A percentile compares a stretch with the other conserved stretches of the same genome.
Evolutionary conservation across 2,113 vertebrate genomes (phyloP).

Genomic region (Nothocercus nigrocapillus): DNA sequence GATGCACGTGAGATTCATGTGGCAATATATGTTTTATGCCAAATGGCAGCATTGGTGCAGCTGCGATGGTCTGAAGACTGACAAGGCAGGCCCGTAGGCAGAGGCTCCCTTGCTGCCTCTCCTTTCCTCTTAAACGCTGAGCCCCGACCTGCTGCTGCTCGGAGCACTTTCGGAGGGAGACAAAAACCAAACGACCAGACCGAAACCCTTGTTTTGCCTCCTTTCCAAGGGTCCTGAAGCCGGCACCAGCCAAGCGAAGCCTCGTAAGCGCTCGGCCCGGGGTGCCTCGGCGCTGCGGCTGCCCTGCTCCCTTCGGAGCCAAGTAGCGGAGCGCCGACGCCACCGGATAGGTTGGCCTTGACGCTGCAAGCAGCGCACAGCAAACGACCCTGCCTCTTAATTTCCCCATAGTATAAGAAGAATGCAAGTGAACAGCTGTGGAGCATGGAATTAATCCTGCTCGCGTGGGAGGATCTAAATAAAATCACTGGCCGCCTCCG

Average conservation of each 20-base stretch:
- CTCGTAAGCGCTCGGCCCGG: background rate
- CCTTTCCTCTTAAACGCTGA: background rate
- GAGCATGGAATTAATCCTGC: background rate
- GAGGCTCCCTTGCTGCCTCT: background rate
- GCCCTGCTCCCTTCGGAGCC: background rate
- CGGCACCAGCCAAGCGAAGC: background rate
- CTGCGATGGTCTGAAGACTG: background rate
- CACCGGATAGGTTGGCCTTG: background rate
- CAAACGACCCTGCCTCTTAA: background rate
- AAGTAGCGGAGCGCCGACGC: background rate
- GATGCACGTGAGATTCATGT: too few species aligned
- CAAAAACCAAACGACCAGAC: too few species aligned
- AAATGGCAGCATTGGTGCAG: background rate
- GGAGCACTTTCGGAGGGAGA: background rate
- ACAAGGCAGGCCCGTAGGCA: background rate
- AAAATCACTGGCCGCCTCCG: background rate
- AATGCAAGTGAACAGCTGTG: conserved; percentile 9
- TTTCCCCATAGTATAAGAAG: background rate
- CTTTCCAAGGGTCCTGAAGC: background rate
- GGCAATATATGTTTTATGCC: background rate
- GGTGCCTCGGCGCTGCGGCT: background rate
- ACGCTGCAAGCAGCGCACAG: background rate
- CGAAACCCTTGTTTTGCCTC: too few species aligned
- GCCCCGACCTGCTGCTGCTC: background rate
- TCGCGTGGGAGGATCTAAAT: conserved; percentile 21